Conservation (phyloP, 2,888 invertebrate genomes). For the Cheilosia soror region DNA sequence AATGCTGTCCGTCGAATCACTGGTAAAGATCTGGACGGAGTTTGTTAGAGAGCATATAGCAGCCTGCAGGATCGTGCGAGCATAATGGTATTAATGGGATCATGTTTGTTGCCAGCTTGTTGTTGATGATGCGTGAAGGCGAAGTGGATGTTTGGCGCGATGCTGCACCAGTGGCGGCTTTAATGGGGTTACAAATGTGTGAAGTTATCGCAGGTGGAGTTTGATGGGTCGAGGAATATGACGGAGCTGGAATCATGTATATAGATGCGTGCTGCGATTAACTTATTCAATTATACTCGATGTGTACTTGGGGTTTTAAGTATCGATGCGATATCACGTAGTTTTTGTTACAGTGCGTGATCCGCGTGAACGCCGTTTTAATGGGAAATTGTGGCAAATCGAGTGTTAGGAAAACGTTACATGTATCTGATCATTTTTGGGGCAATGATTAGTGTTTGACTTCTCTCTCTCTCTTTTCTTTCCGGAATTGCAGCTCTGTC, state of each 20-base stretch:
- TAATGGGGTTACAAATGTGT: constrained; percentile 72
- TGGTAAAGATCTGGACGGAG: constrained; percentile 57
- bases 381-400: not conserved
- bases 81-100: constrained; percentile 62
- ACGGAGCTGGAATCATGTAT: constrained; percentile 14
- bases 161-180: constrained; percentile 45
- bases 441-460: no score
- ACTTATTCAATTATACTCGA: constrained; percentile 24
- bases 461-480: no score
- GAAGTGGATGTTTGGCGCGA: constrained; percentile 27
- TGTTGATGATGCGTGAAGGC: constrained; percentile 59
- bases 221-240: constrained; percentile 46
- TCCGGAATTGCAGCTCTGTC: no score
- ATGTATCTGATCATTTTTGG: no score
- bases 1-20: constrained; percentile 55
- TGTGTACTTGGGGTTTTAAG: not conserved
- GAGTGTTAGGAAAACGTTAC: no score
- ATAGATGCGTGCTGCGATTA: constrained; percentile 36
- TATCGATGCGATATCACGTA: constrained; percentile 7
- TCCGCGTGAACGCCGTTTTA: constrained; percentile 3
- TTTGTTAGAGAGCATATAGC: constrained; percentile 19
- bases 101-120: constrained; percentile 49
- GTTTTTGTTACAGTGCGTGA: not conserved
- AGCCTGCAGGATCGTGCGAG: constrained; percentile 41
- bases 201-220: constrained; percentile 66